Conservation (phyloP, 2,888 invertebrate species). For the Mythimna vitellina region DNA sequence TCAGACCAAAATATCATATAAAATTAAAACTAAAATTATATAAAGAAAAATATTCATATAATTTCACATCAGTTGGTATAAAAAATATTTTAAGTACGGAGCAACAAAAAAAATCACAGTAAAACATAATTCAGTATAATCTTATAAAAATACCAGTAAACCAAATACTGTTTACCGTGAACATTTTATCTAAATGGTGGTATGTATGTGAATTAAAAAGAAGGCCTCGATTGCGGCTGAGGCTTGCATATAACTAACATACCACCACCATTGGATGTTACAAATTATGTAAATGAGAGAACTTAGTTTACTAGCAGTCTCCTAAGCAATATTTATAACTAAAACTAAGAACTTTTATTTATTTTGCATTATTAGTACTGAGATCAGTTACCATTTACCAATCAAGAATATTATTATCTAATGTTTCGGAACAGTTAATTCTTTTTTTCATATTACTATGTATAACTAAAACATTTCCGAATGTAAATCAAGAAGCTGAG, state of each 20-base stretch:
- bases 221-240: not conserved
- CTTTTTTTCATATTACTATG: not conserved
- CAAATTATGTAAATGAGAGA: constrained; percentile 15
- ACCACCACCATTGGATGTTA: constrained; percentile 3
- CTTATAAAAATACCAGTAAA: constrained; percentile 21
- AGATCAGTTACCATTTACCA: constrained; percentile 67
- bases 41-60: constrained; percentile 32
- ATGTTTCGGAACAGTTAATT: constrained; percentile 7
- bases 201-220: not conserved
- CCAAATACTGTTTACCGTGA: not conserved
- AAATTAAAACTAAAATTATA: constrained; percentile 30
- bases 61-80: constrained; percentile 28
- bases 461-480: constrained; percentile 8
- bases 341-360: constrained; percentile 46
- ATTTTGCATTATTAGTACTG: constrained; percentile 58
- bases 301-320: constrained; percentile 47
- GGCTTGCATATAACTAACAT: constrained; percentile 3
- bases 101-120: constrained; percentile 37
- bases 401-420: constrained; percentile 45
- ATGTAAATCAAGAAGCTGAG: constrained; percentile 12
- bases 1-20: constrained; percentile 28
- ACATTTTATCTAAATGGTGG: not conserved
- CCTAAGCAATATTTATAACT: constrained; percentile 42
- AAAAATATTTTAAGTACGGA: constrained; percentile 28
- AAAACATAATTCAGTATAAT: constrained; percentile 15